Percentiles rank a stretch among this genome's conserved stretches.
Evolutionary conservation across 2,888 invertebrate species (phyloP).

Genomic region (Troides helena): DNA sequence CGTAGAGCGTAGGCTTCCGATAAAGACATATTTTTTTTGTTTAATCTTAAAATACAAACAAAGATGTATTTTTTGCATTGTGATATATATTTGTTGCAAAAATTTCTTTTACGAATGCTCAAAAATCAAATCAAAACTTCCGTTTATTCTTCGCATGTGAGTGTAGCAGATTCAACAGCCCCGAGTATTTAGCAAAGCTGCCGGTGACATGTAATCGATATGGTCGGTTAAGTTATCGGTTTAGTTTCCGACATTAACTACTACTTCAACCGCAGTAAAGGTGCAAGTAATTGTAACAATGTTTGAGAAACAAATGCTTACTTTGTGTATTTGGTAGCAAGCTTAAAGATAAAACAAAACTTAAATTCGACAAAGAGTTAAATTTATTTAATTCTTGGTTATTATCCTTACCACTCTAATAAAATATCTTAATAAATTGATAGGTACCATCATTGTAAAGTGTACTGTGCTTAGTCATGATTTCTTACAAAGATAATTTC

Average conservation of each 20-base stretch:
- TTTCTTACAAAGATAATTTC: too few relatives aligned
- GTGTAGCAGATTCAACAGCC: conserved; percentile 38
- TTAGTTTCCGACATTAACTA: conserved; percentile 53
- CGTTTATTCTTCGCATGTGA: conserved; percentile 4
- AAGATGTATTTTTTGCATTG: background rate
- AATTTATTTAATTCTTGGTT: background rate
- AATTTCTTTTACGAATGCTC: background rate
- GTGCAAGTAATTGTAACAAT: conserved; percentile 12
- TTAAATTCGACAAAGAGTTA: background rate
- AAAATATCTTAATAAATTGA: too few relatives aligned
- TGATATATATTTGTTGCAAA: background rate
- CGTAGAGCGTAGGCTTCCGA: too few relatives aligned
- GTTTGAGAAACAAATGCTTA: conserved; percentile 12
- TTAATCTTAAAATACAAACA: background rate
- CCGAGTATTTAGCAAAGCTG: conserved; percentile 69
- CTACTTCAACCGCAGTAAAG: conserved; percentile 16
- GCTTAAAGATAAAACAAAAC: too few relatives aligned
- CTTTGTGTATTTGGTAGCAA: background rate
- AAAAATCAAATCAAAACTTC: conserved; percentile 2
- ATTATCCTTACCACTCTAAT: too few relatives aligned
- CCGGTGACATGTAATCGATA: conserved; percentile 78
- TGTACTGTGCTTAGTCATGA: too few relatives aligned
- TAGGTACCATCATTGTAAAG: too few relatives aligned
- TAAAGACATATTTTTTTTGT: too few relatives aligned
- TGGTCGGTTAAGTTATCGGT: conserved; percentile 76